Base-by-base conservation (phyloP, 1,140 invertebrate genomes). In the Apocrypta bakeri region DNA sequence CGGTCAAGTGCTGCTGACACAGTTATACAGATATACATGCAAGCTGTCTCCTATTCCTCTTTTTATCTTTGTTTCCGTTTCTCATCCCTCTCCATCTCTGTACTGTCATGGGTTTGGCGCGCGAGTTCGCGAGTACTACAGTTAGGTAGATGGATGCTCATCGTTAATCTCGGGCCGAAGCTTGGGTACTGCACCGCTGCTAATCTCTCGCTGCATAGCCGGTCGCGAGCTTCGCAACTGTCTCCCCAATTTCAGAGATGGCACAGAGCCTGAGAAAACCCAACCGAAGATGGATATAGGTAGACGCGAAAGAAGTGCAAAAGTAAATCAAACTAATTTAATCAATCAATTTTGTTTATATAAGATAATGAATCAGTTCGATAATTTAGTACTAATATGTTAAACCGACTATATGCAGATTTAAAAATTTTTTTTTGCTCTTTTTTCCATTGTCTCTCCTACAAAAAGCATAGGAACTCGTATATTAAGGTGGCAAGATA, bases 91-190 rank as follows among this genome's bases (percentile, higher is more conserved):
- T 11, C 63, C 1, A n/a, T 1, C 25, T 9, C 17, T 27, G 25
- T 68, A 2, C 33, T 37, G 3, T 37, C 33, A n/a, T 37, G 33
- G 9, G 33, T 37, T 37, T 2, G 33, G 33, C 11, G 63, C 7
- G 63, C 24, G 63, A 24, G 63, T 25, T 25, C 12, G 56, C 27
- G 37, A 79, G 42, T 56, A 61, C 40, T n/a, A 29, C 31, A 82
- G 64, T 81, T 75, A 83, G 27, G 76, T 63, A 56, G 84, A 87
- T 81, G 82, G 77, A 85, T 86, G 84, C 82, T 82, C 78, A 68
- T 85, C 85, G 85, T 87, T 86, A 86, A 87, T 87, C 84, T 86
- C 82, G 33, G 37, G 83, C 27, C 40, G 31, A 86, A 88, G 86
- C 83, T 88, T 86, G 42, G 25, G 37, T 76, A 80, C 72, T 63